A percentile compares a stretch with the other conserved stretches of the same genome.
phyloP scores from a whole-genome alignment of 2,797 vertebrate genomes.

The Myotis findleyi region DNA sequence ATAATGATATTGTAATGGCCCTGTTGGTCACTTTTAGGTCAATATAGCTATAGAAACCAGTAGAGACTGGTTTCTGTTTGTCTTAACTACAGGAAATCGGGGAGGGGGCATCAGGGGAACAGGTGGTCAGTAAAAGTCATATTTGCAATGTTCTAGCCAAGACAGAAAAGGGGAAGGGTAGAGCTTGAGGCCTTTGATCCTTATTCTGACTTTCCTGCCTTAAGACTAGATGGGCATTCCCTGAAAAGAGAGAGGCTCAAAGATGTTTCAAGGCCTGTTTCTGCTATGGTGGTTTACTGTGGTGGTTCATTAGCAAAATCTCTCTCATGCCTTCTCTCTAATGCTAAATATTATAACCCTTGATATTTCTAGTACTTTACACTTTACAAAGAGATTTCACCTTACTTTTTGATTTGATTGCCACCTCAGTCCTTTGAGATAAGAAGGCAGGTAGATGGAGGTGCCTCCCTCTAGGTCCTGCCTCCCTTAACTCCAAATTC shows the following conservation, averaged over 20 bases:
- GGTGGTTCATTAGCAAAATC: not conserved
- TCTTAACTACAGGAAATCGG: not conserved
- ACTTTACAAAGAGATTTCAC: not conserved
- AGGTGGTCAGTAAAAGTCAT: not conserved
- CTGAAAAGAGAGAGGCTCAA: not conserved
- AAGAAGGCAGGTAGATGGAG: not conserved
- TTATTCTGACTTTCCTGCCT: not conserved
- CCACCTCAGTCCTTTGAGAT: not conserved
- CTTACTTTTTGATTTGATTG: not conserved
- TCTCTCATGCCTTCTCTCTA: not conserved
- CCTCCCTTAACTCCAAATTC: not conserved
- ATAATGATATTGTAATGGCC: not conserved
- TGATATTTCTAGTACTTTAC: not conserved
- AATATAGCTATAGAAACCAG: not conserved
- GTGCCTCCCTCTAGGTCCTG: not conserved
- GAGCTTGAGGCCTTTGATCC: not conserved
- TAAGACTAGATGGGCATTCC: not conserved
- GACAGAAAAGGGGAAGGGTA: not conserved
- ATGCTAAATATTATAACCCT: not conserved
- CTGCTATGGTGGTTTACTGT: not conserved
- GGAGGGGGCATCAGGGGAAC: not conserved
- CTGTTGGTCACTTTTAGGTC: not conserved
- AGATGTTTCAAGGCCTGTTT: not conserved
- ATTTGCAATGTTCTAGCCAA: not conserved
- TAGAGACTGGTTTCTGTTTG: not conserved